Evolutionary conservation across 2,888 invertebrate genomes (phyloP).

Genomic region (Bruchidius siliquastri): DNA sequence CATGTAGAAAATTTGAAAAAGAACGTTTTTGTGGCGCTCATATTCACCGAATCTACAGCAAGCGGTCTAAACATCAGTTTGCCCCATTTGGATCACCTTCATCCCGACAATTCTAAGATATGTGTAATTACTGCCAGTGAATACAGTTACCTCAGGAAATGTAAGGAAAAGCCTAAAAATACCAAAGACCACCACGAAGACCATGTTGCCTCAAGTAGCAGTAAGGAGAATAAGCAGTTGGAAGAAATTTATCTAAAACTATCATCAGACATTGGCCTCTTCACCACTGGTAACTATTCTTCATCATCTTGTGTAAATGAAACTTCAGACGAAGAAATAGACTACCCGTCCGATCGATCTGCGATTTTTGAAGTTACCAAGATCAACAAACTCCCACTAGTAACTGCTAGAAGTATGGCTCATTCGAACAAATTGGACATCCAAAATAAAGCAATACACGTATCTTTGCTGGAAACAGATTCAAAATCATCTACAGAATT

Average conservation of each 20-base stretch:
- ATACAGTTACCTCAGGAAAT: constrained; percentile 15
- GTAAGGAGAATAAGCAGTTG: neutral
- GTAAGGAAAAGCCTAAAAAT: neutral
- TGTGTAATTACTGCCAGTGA: constrained; percentile 29
- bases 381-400: constrained; percentile 35
- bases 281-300: constrained; percentile 26
- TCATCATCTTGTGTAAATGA: constrained; percentile 30
- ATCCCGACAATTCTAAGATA: constrained; percentile 29
- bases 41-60: constrained; percentile 41
- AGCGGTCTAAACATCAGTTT: constrained; percentile 37
- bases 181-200: neutral
- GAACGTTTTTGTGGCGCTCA: constrained; percentile 36
- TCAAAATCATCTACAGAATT: constrained; percentile 24
- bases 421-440: constrained; percentile 36
- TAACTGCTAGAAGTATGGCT: constrained; percentile 37
- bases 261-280: constrained; percentile 33
- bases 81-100: constrained; percentile 36
- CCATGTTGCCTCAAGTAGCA: neutral
- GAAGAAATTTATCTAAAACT: constrained; percentile 25
- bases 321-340: constrained; percentile 12
- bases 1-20: constrained; percentile 18
- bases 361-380: constrained; percentile 25
- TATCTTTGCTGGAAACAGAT: constrained; percentile 34
- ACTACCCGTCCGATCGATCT: neutral
- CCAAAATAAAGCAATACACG: constrained; percentile 33